These are phyloP conservation scores for Carabus problematicus DNA, from an alignment of 2,888 invertebrate species.

Conservation along the genomic window DNA sequence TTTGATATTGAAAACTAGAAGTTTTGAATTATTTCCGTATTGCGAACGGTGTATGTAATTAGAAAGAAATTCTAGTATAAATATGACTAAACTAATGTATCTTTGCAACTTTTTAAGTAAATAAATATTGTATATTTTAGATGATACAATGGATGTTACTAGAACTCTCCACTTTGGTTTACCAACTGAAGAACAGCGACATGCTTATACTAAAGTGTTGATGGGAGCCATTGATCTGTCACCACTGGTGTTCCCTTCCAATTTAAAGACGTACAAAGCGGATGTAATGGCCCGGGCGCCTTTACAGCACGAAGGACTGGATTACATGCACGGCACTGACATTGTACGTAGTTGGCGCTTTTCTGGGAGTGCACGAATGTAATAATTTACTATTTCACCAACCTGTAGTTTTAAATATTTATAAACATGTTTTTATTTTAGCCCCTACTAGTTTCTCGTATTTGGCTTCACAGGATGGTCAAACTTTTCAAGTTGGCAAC, in stretches of 20 bases:
- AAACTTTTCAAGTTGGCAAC: conserved; percentile 74
- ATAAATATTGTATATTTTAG: conserved; percentile 63
- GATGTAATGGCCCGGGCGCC: conserved; percentile 80
- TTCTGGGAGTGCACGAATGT: conserved; percentile 85
- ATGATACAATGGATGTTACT: conserved; percentile 92
- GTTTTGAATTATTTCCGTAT: too few species aligned
- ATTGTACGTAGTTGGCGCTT: conserved; percentile 90
- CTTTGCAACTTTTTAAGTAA: too few species aligned
- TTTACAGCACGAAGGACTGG: conserved; percentile 85
- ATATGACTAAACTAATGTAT: too few species aligned
- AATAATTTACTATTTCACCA: conserved; percentile 46
- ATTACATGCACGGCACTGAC: conserved; percentile 91
- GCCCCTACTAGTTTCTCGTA: conserved; percentile 81
- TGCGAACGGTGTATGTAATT: too few species aligned
- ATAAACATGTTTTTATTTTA: conserved; percentile 57
- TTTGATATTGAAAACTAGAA: too few species aligned
- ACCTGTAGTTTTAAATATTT: conserved; percentile 5
- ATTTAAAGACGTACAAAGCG: conserved; percentile 72
- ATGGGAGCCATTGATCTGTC: conserved; percentile 77
- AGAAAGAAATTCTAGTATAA: too few species aligned
- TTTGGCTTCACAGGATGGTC: conserved; percentile 63
- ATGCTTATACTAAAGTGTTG: conserved; percentile 86
- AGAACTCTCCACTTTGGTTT: conserved; percentile 87
- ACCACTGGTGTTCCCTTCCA: conserved; percentile 75
- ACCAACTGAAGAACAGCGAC: conserved; percentile 74